Conservation (phyloP, 1,140 invertebrate genomes). For the Agrypnia vestita region DNA sequence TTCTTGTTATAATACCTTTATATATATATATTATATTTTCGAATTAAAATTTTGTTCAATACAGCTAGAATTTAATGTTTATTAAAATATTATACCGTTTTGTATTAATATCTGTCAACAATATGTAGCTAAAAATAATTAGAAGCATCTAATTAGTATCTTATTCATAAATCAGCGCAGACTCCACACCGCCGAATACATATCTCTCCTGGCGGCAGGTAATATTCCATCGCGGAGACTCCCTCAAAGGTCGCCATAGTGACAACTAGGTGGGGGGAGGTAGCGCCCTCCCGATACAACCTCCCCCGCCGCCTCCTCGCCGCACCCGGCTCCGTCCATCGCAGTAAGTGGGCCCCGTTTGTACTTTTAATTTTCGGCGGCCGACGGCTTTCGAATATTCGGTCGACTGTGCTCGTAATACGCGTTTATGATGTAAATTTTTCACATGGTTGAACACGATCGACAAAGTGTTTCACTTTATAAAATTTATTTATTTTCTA, state of each 20-base stretch:
- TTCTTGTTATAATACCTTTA: too few relatives aligned
- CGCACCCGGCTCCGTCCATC: constrained; percentile 1
- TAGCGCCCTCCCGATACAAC: not conserved
- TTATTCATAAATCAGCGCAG: constrained; percentile 24
- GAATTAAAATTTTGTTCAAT: too few relatives aligned
- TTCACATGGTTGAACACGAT: constrained; percentile 38
- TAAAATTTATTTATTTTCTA: constrained; percentile 37
- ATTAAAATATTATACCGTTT: too few relatives aligned
- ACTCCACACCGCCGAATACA: constrained; percentile 14
- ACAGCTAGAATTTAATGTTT: too few relatives aligned
- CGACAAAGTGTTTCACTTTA: constrained; percentile 35
- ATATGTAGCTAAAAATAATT: too few relatives aligned
- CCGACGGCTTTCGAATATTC: constrained; percentile 34
- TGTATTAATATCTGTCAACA: too few relatives aligned
- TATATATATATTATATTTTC: too few relatives aligned
- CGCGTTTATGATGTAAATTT: constrained; percentile 41
- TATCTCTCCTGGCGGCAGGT: constrained; percentile 50
- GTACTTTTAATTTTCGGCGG: constrained; percentile 59
- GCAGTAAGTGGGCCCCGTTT: constrained; percentile 54
- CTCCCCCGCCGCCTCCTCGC: not conserved
- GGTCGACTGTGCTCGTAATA: constrained; percentile 38
- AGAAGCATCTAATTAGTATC: constrained; percentile 6
- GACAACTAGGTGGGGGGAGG: constrained; percentile 52
- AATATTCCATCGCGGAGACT: constrained; percentile 53
- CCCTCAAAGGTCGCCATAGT: constrained; percentile 62